A percentile compares a stretch with the other conserved stretches of the same genome.
phyloP scores from a whole-genome alignment of 2,113 vertebrate genomes.

The Aptenodytes patagonicus region DNA sequence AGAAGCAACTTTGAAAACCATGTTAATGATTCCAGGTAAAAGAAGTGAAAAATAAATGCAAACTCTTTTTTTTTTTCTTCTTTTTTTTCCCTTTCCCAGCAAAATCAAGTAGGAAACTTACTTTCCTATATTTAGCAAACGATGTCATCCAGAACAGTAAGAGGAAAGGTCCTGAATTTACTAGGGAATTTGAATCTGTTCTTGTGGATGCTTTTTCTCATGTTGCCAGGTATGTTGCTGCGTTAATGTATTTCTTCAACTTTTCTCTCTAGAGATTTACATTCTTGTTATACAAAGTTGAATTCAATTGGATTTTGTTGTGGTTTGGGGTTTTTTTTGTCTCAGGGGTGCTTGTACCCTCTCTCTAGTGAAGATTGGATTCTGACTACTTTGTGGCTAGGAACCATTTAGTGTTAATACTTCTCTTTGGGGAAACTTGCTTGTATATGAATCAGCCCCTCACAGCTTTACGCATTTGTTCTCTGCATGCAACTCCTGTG shows the following conservation, averaged over 20 bases:
- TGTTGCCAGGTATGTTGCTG: constrained; percentile 87
- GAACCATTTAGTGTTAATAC: rapidly evolving
- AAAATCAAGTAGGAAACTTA: constrained; percentile 91
- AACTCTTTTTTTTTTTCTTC: neutral
- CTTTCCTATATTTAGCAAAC: constrained; percentile 95
- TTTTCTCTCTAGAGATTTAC: neutral
- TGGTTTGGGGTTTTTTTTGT: neutral
- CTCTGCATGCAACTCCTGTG: rapidly evolving
- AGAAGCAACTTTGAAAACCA: neutral
- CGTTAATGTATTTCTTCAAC: neutral
- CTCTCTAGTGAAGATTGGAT: neutral
- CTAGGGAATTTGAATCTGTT: constrained; percentile 93
- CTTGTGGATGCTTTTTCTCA: constrained; percentile 97
- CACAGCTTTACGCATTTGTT: neutral
- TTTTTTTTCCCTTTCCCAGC: constrained; percentile 68
- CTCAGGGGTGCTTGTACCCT: rapidly evolving
- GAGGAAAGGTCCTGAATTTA: constrained; percentile 97
- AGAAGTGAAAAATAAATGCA: constrained; percentile 18
- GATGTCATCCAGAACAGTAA: constrained; percentile 99
- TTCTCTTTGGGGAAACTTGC: neutral
- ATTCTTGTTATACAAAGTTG: neutral
- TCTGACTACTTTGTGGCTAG: neutral
- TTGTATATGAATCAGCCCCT: neutral
- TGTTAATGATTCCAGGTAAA: neutral
- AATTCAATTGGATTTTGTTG: neutral